Evolutionary conservation across 2,113 vertebrate genomes (phyloP).

Genomic region (Apaloderma vittatum): DNA sequence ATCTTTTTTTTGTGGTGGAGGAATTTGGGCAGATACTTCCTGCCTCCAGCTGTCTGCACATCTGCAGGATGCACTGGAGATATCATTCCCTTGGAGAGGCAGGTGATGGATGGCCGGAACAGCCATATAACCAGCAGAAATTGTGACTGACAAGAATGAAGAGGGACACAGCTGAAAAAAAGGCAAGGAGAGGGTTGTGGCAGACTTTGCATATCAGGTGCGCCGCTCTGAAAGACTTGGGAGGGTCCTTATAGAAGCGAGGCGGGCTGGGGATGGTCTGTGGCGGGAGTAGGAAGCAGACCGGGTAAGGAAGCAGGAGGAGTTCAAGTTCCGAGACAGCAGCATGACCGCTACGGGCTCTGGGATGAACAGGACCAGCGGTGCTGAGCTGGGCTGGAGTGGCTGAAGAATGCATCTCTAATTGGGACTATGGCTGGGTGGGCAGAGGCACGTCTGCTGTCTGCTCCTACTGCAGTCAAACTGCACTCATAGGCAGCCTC

Average conservation of each 20-base stretch:
- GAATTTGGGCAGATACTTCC: neutral
- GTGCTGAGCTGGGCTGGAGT: neutral
- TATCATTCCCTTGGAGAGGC: neutral
- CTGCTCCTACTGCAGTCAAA: neutral
- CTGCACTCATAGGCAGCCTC: neutral
- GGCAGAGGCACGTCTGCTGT: neutral
- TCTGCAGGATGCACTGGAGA: neutral
- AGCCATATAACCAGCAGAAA: neutral
- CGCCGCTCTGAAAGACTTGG: neutral
- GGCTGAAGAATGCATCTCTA: neutral
- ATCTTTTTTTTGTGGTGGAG: neutral
- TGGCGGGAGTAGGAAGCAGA: neutral
- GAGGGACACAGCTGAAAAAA: neutral
- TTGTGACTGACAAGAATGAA: neutral
- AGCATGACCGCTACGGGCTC: neutral
- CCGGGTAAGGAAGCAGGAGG: neutral
- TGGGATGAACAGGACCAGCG: neutral
- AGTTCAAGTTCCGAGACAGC: neutral
- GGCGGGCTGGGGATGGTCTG: neutral
- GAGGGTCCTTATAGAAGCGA: neutral
- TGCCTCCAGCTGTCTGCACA: neutral
- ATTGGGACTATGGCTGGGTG: neutral
- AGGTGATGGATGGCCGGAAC: neutral
- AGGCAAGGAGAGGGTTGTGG: fast-evolving
- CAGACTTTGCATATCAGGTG: neutral